phyloP scores from a whole-genome alignment of 2,888 invertebrate species.

The Rhagophthalmus giganteus region DNA sequence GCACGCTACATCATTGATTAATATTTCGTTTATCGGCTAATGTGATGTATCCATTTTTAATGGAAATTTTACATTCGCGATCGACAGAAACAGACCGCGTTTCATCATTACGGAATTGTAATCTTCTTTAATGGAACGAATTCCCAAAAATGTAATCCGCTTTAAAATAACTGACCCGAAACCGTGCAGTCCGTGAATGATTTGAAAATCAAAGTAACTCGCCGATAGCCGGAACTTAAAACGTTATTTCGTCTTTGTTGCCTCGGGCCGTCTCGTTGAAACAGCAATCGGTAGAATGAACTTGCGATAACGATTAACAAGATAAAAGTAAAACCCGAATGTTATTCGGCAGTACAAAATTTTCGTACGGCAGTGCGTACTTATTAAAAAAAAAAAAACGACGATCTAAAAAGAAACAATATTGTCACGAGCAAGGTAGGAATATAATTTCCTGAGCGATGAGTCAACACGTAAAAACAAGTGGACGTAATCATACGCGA shows the following conservation, averaged over 20 bases:
- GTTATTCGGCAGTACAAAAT: neutral
- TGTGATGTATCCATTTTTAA: conserved; percentile 31
- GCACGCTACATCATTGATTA: conserved; percentile 32
- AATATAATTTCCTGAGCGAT: no score
- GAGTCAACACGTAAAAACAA: no score
- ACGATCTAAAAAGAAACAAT: no score
- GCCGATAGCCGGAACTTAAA: neutral
- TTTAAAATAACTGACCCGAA: conserved; percentile 6
- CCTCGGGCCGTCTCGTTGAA: no score
- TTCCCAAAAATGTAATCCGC: conserved; percentile 11
- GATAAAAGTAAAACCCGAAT: neutral
- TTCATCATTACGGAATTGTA: conserved; percentile 13
- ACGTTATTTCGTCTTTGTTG: no score
- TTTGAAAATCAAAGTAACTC: no score
- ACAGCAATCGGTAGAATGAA: no score
- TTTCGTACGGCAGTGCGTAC: no score
- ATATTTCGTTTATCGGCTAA: conserved; percentile 30
- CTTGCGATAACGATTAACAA: no score
- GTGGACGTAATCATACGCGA: no score
- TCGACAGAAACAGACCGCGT: conserved; percentile 11
- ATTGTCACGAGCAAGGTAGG: no score
- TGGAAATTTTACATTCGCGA: conserved; percentile 21
- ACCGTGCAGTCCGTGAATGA: neutral
- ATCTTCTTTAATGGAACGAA: conserved; percentile 17
- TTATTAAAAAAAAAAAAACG: no score